Base-by-base conservation (phyloP, 2,113 vertebrate species). In the Micromys minutus region DNA sequence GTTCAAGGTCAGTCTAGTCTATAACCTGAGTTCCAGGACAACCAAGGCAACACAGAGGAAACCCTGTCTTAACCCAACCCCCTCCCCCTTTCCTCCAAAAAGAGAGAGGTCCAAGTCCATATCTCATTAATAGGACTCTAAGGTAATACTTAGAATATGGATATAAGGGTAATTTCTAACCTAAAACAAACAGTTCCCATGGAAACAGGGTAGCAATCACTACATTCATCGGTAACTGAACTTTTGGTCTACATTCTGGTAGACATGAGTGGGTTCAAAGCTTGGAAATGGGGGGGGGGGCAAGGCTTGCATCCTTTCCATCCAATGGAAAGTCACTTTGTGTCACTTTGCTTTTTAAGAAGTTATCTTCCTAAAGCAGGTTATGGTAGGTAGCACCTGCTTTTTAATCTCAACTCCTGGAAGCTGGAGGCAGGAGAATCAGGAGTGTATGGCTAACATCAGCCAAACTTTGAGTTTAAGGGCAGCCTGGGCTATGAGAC, bases 81-180 rank as follows among this genome's bases (percentile, higher is more conserved):
- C 31, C 65, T 9, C 29, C 8, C 59, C 22, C 22, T 15, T 8
- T 8, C 24, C 61, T 24, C 65, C 4, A 72, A 10, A 84, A 91
- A 83, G n/a, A 89, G 87, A 89, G 93, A 74, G 29, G 86, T 81
- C 63, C 1, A 72, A 24, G 45, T 91, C 47, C 65, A 71, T 50
- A 29, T n/a, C 45, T 81, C 12, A 81, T 88, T 86, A 67, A 85
- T 1, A 79, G 52, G 24, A 71, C 57, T 39, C 63, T 52, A 34
- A 94, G 91, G 80, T 55, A 86, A 86, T 57, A 79, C 47, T 67
- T 0, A 81, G 77, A n/a, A 52, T 81, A 83, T 91, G 59, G 87
- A 42, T 94, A 12, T 69, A 94, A 91, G 67, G 77, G 55, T 11
- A 93, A 83, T 59, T 79, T 87, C 94, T n/a, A 85, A 87, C 74